Evolutionary conservation across 2,113 vertebrate species (phyloP), one percentile per base, ranked within the genome.

Genomic region (Mastomys natalensis): DNA sequence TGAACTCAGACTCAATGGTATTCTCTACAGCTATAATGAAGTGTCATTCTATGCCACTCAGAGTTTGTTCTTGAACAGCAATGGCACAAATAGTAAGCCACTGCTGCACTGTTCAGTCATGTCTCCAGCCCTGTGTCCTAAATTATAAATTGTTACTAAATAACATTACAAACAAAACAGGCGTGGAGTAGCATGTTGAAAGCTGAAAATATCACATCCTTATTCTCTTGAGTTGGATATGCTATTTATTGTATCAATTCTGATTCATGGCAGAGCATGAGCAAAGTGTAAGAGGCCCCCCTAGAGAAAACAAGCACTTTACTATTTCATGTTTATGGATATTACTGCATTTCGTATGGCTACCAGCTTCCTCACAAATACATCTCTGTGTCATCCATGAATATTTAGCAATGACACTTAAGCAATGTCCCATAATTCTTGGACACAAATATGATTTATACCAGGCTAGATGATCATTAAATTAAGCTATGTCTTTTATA

Each of bases 101-200:
- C 3, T 24, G 11, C 37, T 70, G 16, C 5, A 22, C 0, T 26
- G 43, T 6, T 60, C 7, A 24, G 11, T 9, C 9, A 5, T 24
- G 15, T 37, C 19, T 34, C 10, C 7, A 48, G 17, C 5, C 4
- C 17, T 45, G 3, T n/a, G 34, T 12, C 17, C 53, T 72, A 64
- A 76, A n/a, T 40, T 70, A 8, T 51, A 74, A 62, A 73, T 66
- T 48, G 8, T 81, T 88, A 51, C 26, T 91, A 66, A 58, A n/a
- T 90, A 73, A 31, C 29, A 4, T 77, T 26, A 89, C 2, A 77
- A 73, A 7, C 53, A 60, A 77, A 58, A 74, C 78, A 84, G n/a
- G 2, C 55, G 26, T 6, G 3, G 24, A 34, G 31, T 62, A 73
- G 5, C 9, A 66, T 64, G 85, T 87, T 90, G 26, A 80, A 93